A percentile compares a stretch with the other conserved stretches of the same genome.
Evolutionary conservation across 2,797 vertebrate genomes (phyloP).

Genomic region (Choloepus didactylus): DNA sequence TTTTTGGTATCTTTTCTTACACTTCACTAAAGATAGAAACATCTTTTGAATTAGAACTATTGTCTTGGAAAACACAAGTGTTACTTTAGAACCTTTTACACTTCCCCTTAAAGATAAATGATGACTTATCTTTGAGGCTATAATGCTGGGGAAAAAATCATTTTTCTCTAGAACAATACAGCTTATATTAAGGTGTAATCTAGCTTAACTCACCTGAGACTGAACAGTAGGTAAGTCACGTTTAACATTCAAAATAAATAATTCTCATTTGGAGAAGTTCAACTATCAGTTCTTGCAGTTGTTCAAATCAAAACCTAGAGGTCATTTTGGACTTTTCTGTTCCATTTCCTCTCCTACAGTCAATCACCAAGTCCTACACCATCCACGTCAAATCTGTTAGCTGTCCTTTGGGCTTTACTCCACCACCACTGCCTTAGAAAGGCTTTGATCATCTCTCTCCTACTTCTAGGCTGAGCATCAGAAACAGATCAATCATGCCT

Average conservation of each 20-base stretch:
- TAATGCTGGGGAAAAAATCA: background rate
- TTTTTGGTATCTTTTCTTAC: background rate
- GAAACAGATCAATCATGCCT: background rate
- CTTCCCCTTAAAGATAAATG: conserved; percentile 31
- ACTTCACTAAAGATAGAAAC: conserved; percentile 37
- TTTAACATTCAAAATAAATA: conserved; percentile 7
- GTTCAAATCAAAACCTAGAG: background rate
- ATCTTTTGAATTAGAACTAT: background rate
- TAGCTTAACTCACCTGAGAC: background rate
- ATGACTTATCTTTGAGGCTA: background rate
- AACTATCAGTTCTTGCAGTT: background rate
- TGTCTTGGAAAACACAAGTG: background rate
- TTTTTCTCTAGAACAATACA: background rate
- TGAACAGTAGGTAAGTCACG: background rate
- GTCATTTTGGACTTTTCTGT: background rate
- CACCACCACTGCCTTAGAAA: background rate
- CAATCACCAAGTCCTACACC: background rate
- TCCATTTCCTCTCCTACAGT: background rate
- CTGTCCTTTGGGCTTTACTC: background rate
- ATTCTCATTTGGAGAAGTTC: background rate
- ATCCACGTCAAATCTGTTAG: background rate
- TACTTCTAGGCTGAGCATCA: background rate
- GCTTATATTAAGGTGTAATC: background rate
- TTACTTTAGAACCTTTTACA: conserved; percentile 16
- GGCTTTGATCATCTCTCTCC: background rate